Evolutionary conservation across 37 sponge, comb jelly and placozoan genomes (phyloP).

Genomic region (Mnemiopsis leidyi): DNA sequence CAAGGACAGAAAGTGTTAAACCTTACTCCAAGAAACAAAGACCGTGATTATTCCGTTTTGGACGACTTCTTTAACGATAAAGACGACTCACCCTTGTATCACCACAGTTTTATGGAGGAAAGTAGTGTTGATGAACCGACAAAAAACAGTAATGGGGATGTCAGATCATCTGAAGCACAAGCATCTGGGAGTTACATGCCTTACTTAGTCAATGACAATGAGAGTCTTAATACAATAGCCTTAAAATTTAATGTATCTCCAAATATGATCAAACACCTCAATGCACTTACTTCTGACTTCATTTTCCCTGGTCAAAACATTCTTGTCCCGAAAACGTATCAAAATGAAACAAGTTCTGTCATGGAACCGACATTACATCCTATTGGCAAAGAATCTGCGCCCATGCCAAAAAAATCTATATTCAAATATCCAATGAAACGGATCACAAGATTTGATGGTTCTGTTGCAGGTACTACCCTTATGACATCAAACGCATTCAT

Average conservation of each 20-base stretch:
- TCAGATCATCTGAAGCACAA: not conserved
- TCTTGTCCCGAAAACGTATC: not conserved
- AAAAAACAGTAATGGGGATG: not conserved
- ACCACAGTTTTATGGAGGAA: not conserved
- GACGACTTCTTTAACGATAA: conserved; percentile 12
- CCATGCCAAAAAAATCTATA: not conserved
- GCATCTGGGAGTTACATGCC: not conserved
- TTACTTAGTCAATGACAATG: conserved; percentile 31
- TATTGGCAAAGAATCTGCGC: not conserved
- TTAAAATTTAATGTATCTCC: conserved; percentile 51
- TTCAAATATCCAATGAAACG: conserved; percentile 52
- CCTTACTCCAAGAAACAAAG: not conserved
- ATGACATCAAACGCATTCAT: conserved; percentile 62
- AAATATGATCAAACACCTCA: conserved; percentile 15
- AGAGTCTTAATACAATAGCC: conserved; percentile 30
- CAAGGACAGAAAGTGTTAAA: not conserved
- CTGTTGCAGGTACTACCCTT: conserved; percentile 40
- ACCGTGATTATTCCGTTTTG: not conserved
- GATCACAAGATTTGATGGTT: conserved; percentile 61
- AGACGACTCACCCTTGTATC: not conserved
- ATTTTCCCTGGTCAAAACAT: conserved; percentile 50
- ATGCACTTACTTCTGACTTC: conserved; percentile 43
- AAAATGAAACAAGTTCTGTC: not conserved
- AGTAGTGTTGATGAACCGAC: not conserved
- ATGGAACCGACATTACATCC: not conserved